These are phyloP conservation scores for Idaea dimidiata DNA, from an alignment of 2,888 invertebrate genomes.

Conservation along the genomic window DNA sequence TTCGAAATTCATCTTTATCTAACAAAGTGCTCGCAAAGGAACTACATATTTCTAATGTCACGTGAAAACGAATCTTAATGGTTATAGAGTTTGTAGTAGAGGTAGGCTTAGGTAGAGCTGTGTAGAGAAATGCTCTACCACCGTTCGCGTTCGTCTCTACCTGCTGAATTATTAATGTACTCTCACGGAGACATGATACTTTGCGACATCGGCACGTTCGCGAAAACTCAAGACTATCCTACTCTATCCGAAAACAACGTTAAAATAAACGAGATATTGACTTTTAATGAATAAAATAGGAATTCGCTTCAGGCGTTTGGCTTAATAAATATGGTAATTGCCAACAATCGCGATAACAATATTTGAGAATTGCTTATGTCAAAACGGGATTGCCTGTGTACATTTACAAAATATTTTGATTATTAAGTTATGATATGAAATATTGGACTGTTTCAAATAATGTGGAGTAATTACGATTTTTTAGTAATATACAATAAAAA, in stretches of 20 bases:
- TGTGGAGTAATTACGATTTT: no score
- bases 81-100: constrained; percentile 14
- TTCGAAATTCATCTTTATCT: constrained; percentile 9
- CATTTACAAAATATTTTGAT: no score
- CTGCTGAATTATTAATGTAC: constrained; percentile 70
- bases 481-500: no score
- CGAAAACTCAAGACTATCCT: constrained; percentile 17
- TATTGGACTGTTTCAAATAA: no score
- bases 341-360: neutral
- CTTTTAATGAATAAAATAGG: constrained; percentile 1
- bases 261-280: neutral
- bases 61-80: constrained; percentile 45
- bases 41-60: constrained; percentile 40
- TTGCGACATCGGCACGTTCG: constrained; percentile 55
- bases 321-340: neutral
- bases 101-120: constrained; percentile 5
- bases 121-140: neutral
- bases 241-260: neutral
- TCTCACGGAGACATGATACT: constrained; percentile 57
- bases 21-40: constrained; percentile 29
- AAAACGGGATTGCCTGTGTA: neutral
- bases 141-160: constrained; percentile 9
- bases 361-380: neutral
- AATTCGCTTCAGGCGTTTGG: neutral
- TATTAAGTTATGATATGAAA: no score